phyloP scores from a whole-genome alignment of 1,140 invertebrate species.

The Anthonomus grandis region DNA sequence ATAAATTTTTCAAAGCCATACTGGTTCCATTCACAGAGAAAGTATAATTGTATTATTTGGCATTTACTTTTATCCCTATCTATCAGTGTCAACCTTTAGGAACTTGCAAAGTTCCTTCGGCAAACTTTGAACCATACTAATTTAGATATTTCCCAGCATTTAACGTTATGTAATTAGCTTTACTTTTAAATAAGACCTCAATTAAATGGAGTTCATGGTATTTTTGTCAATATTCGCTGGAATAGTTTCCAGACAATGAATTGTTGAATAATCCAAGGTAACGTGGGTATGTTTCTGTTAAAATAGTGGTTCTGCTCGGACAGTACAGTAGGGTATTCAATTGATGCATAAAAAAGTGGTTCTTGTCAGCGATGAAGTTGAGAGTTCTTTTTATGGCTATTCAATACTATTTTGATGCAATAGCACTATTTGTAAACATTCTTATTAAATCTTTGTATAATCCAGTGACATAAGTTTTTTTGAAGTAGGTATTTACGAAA shows the following conservation, averaged over 20 bases:
- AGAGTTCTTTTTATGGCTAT: constrained; percentile 62
- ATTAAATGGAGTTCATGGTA: constrained; percentile 64
- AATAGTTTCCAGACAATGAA: constrained; percentile 73
- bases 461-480: no score
- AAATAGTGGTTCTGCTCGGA: constrained; percentile 80
- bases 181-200: constrained; percentile 58
- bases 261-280: constrained; percentile 80
- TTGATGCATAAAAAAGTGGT: constrained; percentile 68
- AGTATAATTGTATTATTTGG: constrained; percentile 83
- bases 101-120: constrained; percentile 62
- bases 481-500: no score
- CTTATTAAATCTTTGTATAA: no score
- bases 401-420: constrained; percentile 58
- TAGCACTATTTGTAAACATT: no score
- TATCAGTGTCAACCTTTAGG: constrained; percentile 81
- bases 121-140: constrained; percentile 60
- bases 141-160: constrained; percentile 88
- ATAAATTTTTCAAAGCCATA: constrained; percentile 62
- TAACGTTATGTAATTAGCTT: constrained; percentile 70
- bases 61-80: constrained; percentile 78
- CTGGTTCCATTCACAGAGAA: constrained; percentile 77
- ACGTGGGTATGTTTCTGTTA: constrained; percentile 82
- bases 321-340: constrained; percentile 84
- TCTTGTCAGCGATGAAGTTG: constrained; percentile 60
- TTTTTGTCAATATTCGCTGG: constrained; percentile 63